Conservation (phyloP, 2,888 invertebrate species). For the Drosophila villosipedis region DNA sequence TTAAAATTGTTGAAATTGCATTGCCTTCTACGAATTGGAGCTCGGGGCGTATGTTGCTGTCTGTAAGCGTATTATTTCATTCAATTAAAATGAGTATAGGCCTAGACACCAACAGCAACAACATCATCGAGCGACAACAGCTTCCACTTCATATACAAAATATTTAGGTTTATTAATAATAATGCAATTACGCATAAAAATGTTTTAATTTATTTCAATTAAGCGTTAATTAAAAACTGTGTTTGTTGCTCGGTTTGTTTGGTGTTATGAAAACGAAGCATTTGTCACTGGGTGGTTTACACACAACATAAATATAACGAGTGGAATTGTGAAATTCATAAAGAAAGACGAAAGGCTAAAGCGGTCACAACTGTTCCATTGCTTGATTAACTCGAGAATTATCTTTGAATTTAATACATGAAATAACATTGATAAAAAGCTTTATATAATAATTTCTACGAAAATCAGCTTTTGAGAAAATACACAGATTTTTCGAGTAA, state of each 20-base stretch:
- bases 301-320: neutral
- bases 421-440: neutral
- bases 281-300: slow-evolving; percentile 19
- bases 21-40: slow-evolving; percentile 40
- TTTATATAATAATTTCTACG: neutral
- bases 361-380: slow-evolving; percentile 49
- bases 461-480: neutral
- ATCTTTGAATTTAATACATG: neutral
- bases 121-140: slow-evolving; percentile 24
- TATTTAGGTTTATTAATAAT: slow-evolving; percentile 84
- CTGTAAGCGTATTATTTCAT: slow-evolving; percentile 66
- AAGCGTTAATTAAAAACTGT: slow-evolving; percentile 85
- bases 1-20: slow-evolving; percentile 79
- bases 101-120: slow-evolving; percentile 47
- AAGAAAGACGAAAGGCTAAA: slow-evolving; percentile 7
- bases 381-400: neutral
- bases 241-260: slow-evolving; percentile 36
- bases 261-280: slow-evolving; percentile 30
- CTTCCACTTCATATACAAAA: slow-evolving; percentile 48
- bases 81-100: slow-evolving; percentile 65
- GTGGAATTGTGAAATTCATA: neutral
- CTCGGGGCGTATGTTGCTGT: slow-evolving; percentile 9
- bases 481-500: neutral
- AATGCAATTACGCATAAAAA: slow-evolving; percentile 85
- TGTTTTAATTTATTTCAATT: slow-evolving; percentile 86